Evolutionary conservation across 2,888 invertebrate genomes (phyloP).

Genomic region (Strigamia maritima): DNA sequence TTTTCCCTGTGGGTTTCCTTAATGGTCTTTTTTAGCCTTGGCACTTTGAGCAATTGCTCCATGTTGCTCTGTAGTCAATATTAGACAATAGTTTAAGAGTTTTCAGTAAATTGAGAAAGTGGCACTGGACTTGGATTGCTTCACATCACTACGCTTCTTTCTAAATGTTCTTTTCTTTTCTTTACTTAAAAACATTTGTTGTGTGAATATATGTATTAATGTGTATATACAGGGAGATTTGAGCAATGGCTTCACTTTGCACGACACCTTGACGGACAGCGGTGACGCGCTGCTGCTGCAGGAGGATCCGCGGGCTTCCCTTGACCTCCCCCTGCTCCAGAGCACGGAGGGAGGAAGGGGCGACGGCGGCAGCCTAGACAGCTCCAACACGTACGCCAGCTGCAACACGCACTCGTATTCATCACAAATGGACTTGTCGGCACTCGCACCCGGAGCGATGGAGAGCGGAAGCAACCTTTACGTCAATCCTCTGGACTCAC

Average conservation of each 20-base stretch:
- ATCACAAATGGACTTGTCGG: slow-evolving; percentile 55
- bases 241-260: slow-evolving; percentile 14
- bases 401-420: slow-evolving; percentile 93
- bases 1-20: no score
- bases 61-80: no score
- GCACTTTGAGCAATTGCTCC: no score
- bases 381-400: slow-evolving; percentile 93
- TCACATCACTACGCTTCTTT: neutral
- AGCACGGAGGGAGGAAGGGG: slow-evolving; percentile 36
- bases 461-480: slow-evolving; percentile 47
- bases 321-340: slow-evolving; percentile 18
- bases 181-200: neutral
- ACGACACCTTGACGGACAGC: slow-evolving; percentile 21
- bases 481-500: slow-evolving; percentile 50
- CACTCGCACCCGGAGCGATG: slow-evolving; percentile 35
- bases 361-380: slow-evolving; percentile 60
- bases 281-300: slow-evolving; percentile 7
- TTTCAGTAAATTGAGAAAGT: neutral
- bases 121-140: neutral
- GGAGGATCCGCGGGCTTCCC: slow-evolving; percentile 12
- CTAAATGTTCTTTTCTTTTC: neutral
- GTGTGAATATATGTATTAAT: no score
- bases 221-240: slow-evolving; percentile 18
- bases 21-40: no score
- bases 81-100: no score